Conservation (phyloP, 2,113 vertebrate genomes). For the Odontophorus gujanensis region DNA sequence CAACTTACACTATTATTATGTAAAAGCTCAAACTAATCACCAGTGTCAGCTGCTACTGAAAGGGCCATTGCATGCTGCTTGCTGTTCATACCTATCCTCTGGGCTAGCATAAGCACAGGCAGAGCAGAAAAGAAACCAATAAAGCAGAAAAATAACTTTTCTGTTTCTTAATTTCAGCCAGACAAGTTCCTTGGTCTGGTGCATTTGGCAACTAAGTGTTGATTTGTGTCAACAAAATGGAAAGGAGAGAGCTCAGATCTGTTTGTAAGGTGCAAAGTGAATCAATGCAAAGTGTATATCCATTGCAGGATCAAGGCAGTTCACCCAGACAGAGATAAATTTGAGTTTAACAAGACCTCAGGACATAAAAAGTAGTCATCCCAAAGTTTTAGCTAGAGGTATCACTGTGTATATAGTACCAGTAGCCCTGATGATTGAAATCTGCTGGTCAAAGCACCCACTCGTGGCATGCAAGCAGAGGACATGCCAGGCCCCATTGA, state of each 20-base stretch:
- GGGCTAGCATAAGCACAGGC: neutral
- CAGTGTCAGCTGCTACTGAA: neutral
- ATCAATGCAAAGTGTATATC: neutral
- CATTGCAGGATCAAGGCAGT: neutral
- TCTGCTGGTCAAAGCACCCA: slow-evolving; percentile 1
- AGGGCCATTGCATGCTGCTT: neutral
- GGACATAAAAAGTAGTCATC: neutral
- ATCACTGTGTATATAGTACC: neutral
- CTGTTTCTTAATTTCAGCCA: neutral
- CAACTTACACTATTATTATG: neutral
- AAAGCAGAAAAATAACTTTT: neutral
- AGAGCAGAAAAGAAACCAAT: neutral
- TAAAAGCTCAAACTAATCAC: neutral
- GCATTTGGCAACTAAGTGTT: neutral
- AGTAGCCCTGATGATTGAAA: neutral
- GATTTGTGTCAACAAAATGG: neutral
- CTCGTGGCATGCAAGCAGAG: neutral
- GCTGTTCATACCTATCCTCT: neutral
- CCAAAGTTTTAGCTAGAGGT: neutral
- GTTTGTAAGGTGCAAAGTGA: neutral
- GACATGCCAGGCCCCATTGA: neutral
- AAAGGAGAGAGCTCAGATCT: neutral
- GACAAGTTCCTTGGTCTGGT: neutral
- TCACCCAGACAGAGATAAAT: neutral
- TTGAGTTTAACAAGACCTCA: neutral